phyloP scores from a whole-genome alignment of 2,113 vertebrate genomes.

The Ursus arctos region DNA sequence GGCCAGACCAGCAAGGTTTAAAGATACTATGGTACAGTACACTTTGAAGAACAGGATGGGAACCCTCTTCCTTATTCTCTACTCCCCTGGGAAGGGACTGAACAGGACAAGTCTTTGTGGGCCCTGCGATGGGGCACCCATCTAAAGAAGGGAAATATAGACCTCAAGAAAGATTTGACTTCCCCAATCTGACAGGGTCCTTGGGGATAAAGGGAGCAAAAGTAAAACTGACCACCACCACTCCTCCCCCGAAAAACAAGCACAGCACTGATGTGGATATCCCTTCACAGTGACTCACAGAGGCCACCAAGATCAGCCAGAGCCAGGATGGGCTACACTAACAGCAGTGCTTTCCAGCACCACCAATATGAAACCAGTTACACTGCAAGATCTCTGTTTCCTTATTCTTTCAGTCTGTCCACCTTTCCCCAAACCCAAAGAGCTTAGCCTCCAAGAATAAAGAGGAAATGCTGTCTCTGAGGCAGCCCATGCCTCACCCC shows the following conservation, averaged over 20 bases:
- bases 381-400: neutral
- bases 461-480: neutral
- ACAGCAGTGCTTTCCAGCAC: neutral
- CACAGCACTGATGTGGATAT: neutral
- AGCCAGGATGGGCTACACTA: neutral
- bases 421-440: neutral
- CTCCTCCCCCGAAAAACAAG: neutral
- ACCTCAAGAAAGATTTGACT: neutral
- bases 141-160: neutral
- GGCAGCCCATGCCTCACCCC: neutral
- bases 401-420: neutral
- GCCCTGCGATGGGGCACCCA: neutral
- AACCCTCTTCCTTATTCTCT: neutral
- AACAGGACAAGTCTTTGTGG: neutral
- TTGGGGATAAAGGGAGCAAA: neutral
- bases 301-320: neutral
- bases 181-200: neutral
- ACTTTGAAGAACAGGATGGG: neutral
- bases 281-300: neutral
- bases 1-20: neutral
- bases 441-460: neutral
- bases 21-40: neutral
- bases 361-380: neutral
- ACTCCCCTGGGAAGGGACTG: neutral
- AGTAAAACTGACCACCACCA: neutral